These are phyloP conservation scores for Uropsilus gracilis DNA, from an alignment of 2,113 vertebrate genomes.

Conservation along the genomic window DNA sequence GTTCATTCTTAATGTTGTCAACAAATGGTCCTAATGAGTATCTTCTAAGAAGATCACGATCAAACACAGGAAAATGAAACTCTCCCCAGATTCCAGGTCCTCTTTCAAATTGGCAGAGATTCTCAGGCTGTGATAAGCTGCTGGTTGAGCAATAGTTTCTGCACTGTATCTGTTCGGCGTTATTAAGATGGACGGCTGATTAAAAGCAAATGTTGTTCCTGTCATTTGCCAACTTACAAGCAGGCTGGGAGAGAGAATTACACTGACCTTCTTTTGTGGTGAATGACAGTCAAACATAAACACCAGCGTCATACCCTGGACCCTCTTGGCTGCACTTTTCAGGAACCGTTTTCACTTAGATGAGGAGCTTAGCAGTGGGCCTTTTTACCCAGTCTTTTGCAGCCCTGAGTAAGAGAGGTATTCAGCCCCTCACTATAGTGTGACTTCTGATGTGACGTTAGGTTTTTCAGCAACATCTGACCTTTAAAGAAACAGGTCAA, in stretches of 20 bases:
- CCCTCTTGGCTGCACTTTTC: neutral
- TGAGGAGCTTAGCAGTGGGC: neutral
- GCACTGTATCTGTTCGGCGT: slow-evolving; percentile 23
- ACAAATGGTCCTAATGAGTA: slow-evolving; percentile 61
- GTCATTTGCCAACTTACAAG: slow-evolving; percentile 53
- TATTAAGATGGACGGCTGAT: slow-evolving; percentile 60
- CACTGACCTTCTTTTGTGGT: slow-evolving; percentile 21
- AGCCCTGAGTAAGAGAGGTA: neutral
- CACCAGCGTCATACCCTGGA: neutral
- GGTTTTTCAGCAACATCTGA: no score
- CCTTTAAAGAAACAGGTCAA: slow-evolving; percentile 5
- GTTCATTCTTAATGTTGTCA: slow-evolving; percentile 71
- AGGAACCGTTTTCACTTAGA: slow-evolving; percentile 43
- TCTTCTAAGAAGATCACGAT: slow-evolving; percentile 65
- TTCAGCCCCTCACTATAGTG: no score
- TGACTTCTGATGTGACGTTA: no score
- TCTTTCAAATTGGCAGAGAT: slow-evolving; percentile 48
- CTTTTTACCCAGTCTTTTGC: slow-evolving; percentile 31
- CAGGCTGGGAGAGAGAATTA: slow-evolving; percentile 22
- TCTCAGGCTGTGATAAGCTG: neutral
- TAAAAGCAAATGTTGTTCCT: slow-evolving; percentile 63
- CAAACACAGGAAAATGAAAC: slow-evolving; percentile 52
- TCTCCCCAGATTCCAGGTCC: neutral
- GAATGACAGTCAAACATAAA: slow-evolving; percentile 49
- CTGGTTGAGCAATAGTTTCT: neutral